Percentiles rank a stretch among this genome's conserved stretches.
Evolutionary conservation across 2,113 vertebrate species (phyloP).

Genomic region (Oceanites oceanicus): DNA sequence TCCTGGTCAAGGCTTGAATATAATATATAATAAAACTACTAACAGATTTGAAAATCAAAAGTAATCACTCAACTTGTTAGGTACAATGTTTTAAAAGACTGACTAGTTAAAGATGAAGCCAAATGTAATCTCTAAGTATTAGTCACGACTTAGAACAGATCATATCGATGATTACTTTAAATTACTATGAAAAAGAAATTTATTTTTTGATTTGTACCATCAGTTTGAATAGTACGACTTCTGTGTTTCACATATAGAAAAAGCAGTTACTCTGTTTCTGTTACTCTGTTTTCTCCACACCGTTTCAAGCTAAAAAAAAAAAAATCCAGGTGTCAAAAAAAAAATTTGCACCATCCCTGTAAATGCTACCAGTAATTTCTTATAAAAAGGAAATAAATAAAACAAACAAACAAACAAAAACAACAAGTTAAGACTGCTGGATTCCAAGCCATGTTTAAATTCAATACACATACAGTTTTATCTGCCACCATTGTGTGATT

Average conservation of each 20-base stretch:
- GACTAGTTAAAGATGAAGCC: background rate
- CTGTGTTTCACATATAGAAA: background rate
- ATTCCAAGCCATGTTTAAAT: background rate
- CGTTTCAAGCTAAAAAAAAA: background rate
- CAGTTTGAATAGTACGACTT: background rate
- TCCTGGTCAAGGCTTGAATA: background rate
- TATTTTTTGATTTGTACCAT: background rate
- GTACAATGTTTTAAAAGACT: background rate
- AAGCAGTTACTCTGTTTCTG: background rate
- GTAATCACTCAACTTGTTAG: background rate
- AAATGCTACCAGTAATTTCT: background rate
- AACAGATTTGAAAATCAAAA: background rate
- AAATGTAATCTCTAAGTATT: background rate
- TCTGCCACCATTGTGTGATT: conserved; percentile 64
- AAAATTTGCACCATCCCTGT: background rate
- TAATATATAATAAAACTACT: background rate
- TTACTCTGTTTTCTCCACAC: background rate
- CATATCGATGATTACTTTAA: background rate
- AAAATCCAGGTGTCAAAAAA: background rate
- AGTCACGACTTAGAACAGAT: background rate
- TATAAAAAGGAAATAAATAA: background rate
- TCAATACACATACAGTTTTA: conserved; percentile 70
- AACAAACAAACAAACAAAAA: background rate
- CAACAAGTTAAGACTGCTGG: background rate
- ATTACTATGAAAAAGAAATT: background rate